Evolutionary conservation across 2,888 invertebrate genomes (phyloP).

Genomic region (Bimastos eiseni): DNA sequence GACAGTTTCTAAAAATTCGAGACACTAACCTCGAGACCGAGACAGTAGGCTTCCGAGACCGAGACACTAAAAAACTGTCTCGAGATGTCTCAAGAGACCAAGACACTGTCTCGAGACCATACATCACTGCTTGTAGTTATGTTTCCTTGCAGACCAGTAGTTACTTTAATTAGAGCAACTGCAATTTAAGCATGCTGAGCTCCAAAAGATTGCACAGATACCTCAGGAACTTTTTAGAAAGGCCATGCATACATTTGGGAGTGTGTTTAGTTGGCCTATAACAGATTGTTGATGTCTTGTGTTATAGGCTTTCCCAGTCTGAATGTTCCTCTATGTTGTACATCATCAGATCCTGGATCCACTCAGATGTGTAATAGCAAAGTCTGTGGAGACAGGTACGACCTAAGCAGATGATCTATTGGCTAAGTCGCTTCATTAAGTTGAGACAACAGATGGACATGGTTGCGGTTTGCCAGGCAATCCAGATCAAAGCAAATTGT

Average conservation of each 20-base stretch:
- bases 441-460: not conserved
- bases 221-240: not conserved
- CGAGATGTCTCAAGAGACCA: too few relatives aligned
- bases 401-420: not conserved
- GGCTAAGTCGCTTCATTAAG: not conserved
- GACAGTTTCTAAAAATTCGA: too few relatives aligned
- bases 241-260: not conserved
- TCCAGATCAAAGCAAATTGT: too few relatives aligned
- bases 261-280: not conserved
- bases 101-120: too few relatives aligned
- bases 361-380: slow-evolving; percentile 72
- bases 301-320: not conserved
- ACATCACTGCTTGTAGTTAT: not conserved
- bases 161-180: not conserved
- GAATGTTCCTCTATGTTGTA: not conserved
- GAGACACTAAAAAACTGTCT: too few relatives aligned
- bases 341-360: not conserved
- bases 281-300: not conserved
- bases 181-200: not conserved
- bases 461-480: too few relatives aligned
- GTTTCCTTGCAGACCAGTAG: not conserved
- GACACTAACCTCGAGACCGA: too few relatives aligned
- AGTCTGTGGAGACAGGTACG: slow-evolving; percentile 74
- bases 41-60: too few relatives aligned
- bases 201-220: not conserved